These are phyloP conservation scores for Heliornis fulica DNA, from an alignment of 2,113 vertebrate species.

Conservation along the genomic window DNA sequence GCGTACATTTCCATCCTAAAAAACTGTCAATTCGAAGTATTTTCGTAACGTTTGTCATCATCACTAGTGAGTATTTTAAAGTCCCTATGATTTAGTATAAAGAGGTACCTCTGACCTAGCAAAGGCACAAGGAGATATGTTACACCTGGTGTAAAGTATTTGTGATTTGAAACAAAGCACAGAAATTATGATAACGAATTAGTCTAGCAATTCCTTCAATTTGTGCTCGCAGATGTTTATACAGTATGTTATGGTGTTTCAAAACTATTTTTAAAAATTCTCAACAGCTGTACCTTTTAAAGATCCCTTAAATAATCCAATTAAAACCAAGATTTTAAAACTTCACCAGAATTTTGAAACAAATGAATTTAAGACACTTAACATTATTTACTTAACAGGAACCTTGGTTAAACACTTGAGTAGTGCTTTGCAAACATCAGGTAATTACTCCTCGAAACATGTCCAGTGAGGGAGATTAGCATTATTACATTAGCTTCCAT, in stretches of 20 bases:
- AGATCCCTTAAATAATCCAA: neutral
- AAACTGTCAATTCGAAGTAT: neutral
- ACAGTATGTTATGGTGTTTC: neutral
- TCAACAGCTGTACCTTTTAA: neutral
- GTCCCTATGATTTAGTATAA: neutral
- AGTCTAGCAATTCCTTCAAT: neutral
- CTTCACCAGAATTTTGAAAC: neutral
- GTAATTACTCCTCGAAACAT: neutral
- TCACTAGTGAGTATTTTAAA: neutral
- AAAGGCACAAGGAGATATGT: neutral
- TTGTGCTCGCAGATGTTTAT: neutral
- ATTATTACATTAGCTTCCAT: neutral
- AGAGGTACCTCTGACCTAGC: neutral
- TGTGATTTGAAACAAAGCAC: neutral
- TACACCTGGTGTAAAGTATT: neutral
- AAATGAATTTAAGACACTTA: neutral
- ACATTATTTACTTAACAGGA: neutral
- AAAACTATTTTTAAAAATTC: neutral
- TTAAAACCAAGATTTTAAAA: neutral
- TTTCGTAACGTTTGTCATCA: neutral
- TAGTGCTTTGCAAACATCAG: neutral
- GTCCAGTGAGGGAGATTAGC: neutral
- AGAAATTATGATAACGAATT: neutral
- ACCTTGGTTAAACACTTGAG: neutral
- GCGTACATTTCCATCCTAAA: neutral